Evolutionary conservation across 2,888 invertebrate species (phyloP).

Genomic region (Acrobasis repandana): DNA sequence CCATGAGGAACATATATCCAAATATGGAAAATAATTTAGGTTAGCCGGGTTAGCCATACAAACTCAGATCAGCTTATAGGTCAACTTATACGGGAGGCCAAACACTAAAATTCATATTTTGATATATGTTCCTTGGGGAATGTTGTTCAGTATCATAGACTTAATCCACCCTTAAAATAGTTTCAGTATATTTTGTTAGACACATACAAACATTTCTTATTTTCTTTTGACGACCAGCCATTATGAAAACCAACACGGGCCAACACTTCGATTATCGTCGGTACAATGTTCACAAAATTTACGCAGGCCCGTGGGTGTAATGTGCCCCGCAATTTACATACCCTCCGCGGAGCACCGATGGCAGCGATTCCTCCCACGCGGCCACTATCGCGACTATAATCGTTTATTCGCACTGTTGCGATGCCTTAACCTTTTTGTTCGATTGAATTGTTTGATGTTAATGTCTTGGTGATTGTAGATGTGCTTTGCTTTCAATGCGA

Average conservation of each 20-base stretch:
- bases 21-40: too few relatives aligned
- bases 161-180: too few relatives aligned
- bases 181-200: too few relatives aligned
- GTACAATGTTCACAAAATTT: slow-evolving; percentile 9
- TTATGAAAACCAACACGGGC: not conserved
- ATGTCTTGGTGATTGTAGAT: not conserved
- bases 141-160: too few relatives aligned
- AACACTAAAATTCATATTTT: too few relatives aligned
- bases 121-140: too few relatives aligned
- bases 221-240: not conserved
- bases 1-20: too few relatives aligned
- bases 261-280: slow-evolving; percentile 9
- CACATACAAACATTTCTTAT: too few relatives aligned
- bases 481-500: not conserved
- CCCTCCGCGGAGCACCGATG: slow-evolving; percentile 12
- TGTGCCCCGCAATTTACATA: slow-evolving; percentile 14
- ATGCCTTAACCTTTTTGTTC: slow-evolving; percentile 13
- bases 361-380: slow-evolving; percentile 15
- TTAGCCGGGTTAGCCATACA: too few relatives aligned
- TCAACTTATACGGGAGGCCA: too few relatives aligned
- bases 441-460: slow-evolving; percentile 12
- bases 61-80: too few relatives aligned
- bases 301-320: slow-evolving; percentile 13
- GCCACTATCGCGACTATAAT: slow-evolving; percentile 15
- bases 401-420: slow-evolving; percentile 12